phyloP scores from a whole-genome alignment of 2,797 vertebrate genomes.

The Sebastolobus altivelis region DNA sequence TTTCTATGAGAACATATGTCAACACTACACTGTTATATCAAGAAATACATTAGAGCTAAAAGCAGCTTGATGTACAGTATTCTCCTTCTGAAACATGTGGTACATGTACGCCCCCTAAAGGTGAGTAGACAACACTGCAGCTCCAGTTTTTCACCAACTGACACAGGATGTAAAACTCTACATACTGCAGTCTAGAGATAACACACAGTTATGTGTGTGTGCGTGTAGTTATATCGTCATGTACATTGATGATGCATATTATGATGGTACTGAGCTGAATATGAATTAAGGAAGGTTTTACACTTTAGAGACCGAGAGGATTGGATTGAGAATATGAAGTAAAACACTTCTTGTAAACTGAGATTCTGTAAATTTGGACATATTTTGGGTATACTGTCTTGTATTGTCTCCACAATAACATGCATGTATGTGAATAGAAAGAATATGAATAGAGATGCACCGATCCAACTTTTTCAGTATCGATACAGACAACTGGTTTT shows the following conservation, averaged over 20 bases:
- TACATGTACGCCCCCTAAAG: constrained; percentile 53
- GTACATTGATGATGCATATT: not conserved
- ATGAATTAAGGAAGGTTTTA: not conserved
- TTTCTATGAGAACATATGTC: not conserved
- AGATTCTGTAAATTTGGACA: not conserved
- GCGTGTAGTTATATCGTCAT: constrained; percentile 4
- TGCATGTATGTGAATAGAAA: not conserved
- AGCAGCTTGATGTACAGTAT: not conserved
- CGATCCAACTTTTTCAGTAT: too few species aligned
- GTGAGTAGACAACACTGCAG: constrained; percentile 44
- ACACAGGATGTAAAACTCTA: constrained; percentile 52
- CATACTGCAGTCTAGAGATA: constrained; percentile 57
- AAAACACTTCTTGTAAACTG: not conserved
- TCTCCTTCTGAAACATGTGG: constrained; percentile 3
- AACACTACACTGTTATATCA: not conserved
- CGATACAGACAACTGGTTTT: too few species aligned
- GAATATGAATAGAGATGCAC: not conserved
- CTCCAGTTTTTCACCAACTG: constrained; percentile 17
- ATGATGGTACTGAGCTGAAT: not conserved
- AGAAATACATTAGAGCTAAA: not conserved
- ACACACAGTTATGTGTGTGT: not conserved
- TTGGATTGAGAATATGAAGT: not conserved
- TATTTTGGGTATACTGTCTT: not conserved
- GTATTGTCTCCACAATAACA: not conserved
- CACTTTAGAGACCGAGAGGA: not conserved